Conservation (phyloP, 2,888 invertebrate species). For the Drosophila demipolita region DNA sequence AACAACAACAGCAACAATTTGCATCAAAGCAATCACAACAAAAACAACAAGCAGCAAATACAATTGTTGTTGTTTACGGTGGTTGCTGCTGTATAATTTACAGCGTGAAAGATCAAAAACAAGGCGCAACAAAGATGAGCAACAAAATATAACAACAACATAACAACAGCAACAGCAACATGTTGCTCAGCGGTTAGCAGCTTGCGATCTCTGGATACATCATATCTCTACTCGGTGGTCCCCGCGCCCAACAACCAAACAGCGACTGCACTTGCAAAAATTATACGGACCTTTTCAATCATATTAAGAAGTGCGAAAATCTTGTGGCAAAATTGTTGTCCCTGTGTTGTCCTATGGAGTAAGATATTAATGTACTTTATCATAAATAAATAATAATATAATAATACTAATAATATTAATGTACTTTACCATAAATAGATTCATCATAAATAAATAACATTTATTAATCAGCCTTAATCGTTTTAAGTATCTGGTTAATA, state of each 20-base stretch:
- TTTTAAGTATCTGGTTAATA: background rate
- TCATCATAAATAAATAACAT: background rate
- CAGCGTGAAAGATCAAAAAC: constrained; percentile 62
- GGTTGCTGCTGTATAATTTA: constrained; percentile 52
- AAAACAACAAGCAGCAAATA: constrained; percentile 12
- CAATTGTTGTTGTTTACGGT: constrained; percentile 15
- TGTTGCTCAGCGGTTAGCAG: constrained; percentile 56
- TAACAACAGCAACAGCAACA: constrained; percentile 38
- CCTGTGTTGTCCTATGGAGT: too few relatives aligned
- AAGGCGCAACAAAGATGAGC: constrained; percentile 60
- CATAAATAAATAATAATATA: background rate
- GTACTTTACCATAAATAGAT: background rate
- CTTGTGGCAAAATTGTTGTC: background rate
- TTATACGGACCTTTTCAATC: background rate
- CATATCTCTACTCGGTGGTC: constrained; percentile 58
- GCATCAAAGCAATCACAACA: constrained; percentile 41
- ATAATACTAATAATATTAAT: background rate
- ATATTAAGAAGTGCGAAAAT: background rate
- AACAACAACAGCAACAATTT: constrained; percentile 46
- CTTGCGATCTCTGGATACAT: constrained; percentile 27
- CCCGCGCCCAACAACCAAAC: constrained; percentile 32
- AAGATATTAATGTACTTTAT: too few relatives aligned
- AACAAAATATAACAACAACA: constrained; percentile 28
- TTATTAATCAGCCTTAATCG: background rate
- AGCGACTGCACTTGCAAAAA: background rate